A percentile compares a stretch with the other conserved stretches of the same genome.
Evolutionary conservation across 2,888 invertebrate species (phyloP).

Genomic region (Fragum whitleyi): DNA sequence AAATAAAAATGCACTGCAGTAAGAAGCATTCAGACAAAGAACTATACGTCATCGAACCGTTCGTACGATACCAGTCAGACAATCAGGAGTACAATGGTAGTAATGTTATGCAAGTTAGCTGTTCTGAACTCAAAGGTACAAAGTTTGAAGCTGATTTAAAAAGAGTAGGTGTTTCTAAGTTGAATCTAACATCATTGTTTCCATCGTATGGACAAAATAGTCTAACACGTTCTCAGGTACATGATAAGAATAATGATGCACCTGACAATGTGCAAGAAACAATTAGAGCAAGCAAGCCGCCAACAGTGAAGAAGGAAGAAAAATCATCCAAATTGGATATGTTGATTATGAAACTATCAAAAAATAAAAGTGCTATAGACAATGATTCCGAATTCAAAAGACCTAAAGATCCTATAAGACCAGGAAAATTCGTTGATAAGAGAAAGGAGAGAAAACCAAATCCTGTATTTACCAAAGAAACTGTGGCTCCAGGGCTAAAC

Average conservation of each 20-base stretch:
- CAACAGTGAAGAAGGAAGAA: constrained; percentile 6
- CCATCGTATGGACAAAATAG: constrained; percentile 27
- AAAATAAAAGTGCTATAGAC: background rate
- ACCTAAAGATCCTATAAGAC: constrained; percentile 37
- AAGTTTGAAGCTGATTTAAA: constrained; percentile 58
- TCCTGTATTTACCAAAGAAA: background rate
- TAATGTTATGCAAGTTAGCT: constrained; percentile 34
- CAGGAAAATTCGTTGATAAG: background rate
- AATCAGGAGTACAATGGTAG: background rate
- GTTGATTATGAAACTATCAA: constrained; percentile 1
- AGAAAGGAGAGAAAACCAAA: constrained; percentile 19
- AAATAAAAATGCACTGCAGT: constrained; percentile 62
- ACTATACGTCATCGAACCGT: constrained; percentile 39
- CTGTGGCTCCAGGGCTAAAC: background rate
- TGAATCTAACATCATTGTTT: constrained; percentile 59
- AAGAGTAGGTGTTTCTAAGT: constrained; percentile 55
- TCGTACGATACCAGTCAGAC: background rate
- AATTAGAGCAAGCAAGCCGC: background rate
- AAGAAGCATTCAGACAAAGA: constrained; percentile 49
- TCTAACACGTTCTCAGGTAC: background rate
- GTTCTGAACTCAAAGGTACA: constrained; percentile 56
- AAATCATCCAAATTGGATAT: constrained; percentile 16
- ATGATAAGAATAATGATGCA: background rate
- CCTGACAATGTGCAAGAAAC: background rate
- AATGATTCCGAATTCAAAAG: constrained; percentile 39